A percentile compares a stretch with the other conserved stretches of the same genome.
Evolutionary conservation across 2,888 invertebrate species (phyloP).

Genomic region (Falcaria lacertinaria): DNA sequence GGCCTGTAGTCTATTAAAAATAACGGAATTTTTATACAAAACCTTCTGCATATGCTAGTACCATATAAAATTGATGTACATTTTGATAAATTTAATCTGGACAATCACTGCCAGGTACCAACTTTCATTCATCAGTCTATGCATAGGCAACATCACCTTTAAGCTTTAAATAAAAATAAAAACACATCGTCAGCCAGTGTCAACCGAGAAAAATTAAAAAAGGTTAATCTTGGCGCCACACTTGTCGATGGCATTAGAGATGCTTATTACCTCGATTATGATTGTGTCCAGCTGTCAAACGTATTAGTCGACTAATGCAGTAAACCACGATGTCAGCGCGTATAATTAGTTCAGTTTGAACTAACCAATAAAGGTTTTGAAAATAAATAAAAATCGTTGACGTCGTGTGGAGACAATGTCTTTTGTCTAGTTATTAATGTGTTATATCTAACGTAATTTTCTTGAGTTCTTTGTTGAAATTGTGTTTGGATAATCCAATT

Average conservation of each 20-base stretch:
- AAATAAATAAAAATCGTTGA: slow-evolving; percentile 14
- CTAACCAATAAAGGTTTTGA: slow-evolving; percentile 18
- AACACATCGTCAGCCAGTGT: slow-evolving; percentile 28
- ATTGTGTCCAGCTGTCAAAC: slow-evolving; percentile 40
- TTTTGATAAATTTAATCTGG: too few species aligned
- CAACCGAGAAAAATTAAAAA: slow-evolving; percentile 32
- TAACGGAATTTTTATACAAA: too few species aligned
- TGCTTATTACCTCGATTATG: slow-evolving; percentile 43
- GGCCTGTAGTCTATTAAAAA: too few species aligned
- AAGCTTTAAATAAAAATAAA: neutral
- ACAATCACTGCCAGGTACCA: too few species aligned
- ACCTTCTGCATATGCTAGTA: too few species aligned
- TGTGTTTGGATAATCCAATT: too few species aligned
- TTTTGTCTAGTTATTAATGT: neutral
- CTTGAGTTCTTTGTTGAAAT: too few species aligned
- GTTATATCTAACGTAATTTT: too few species aligned
- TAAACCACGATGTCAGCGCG: slow-evolving; percentile 45
- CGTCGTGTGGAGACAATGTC: neutral
- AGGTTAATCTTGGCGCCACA: slow-evolving; percentile 41
- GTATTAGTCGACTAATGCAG: slow-evolving; percentile 44
- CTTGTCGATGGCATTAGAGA: slow-evolving; percentile 35
- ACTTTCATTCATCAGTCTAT: too few species aligned
- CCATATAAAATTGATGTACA: too few species aligned
- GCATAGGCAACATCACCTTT: too few species aligned
- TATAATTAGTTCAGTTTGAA: slow-evolving; percentile 44